phyloP scores from a whole-genome alignment of 2,113 vertebrate species.

The Limanda limanda region DNA sequence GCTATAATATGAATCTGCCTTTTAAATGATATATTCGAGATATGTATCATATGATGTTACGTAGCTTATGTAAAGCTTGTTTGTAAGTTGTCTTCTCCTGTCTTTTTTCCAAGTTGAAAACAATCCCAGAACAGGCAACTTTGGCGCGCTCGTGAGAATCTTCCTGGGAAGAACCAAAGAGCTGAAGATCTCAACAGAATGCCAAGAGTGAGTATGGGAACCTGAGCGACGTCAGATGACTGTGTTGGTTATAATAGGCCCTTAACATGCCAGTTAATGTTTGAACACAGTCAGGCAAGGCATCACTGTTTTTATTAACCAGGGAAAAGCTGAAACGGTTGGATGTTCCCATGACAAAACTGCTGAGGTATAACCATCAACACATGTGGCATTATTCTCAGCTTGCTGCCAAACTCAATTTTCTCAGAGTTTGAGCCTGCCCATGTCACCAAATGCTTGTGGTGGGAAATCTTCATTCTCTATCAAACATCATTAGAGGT shows the following conservation, averaged over 20 bases:
- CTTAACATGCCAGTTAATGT: constrained; percentile 26
- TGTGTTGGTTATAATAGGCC: constrained; percentile 5
- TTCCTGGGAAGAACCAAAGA: constrained; percentile 98
- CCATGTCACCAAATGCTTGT: constrained; percentile 26
- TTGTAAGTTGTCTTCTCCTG: constrained; percentile 4
- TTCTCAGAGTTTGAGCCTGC: constrained; percentile 32
- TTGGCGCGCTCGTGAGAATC: constrained; percentile 91
- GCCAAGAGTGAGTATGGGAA: constrained; percentile 92
- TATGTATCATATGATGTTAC: background rate
- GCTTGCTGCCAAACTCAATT: constrained; percentile 28
- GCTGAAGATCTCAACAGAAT: constrained; percentile 97
- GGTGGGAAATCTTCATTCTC: constrained; percentile 15
- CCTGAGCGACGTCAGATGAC: constrained; percentile 2
- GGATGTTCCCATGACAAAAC: constrained; percentile 56
- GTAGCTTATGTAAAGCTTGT: background rate
- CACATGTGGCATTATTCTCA: constrained; percentile 45
- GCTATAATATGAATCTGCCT: background rate
- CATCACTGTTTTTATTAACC: constrained; percentile 2
- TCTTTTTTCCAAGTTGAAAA: constrained; percentile 88
- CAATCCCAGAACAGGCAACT: constrained; percentile 96
- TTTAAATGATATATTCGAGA: background rate
- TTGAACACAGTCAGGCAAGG: constrained; percentile 14
- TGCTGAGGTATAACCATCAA: constrained; percentile 54
- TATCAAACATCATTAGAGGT: constrained; percentile 31
- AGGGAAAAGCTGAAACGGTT: constrained; percentile 15